Percentiles rank a stretch among this genome's conserved stretches.
These are phyloP conservation scores for Clarias platycephalus DNA, from an alignment of 2,797 vertebrate genomes.

Conservation along the genomic window DNA sequence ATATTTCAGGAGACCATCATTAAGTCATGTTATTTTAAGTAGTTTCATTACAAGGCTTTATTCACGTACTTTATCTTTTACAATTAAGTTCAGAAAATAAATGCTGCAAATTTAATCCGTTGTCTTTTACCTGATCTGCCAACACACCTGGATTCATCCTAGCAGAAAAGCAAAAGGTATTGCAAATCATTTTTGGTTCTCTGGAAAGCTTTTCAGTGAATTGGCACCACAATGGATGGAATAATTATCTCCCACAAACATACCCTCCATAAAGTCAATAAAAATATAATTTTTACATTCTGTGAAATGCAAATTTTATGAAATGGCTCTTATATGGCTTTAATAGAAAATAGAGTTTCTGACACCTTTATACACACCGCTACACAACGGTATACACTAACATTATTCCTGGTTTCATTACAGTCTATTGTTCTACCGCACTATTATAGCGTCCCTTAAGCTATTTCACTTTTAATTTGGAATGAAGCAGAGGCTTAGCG, in stretches of 20 bases:
- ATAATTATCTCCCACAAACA: not conserved
- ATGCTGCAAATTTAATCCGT: not conserved
- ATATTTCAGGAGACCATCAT: not conserved
- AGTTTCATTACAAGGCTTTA: not conserved
- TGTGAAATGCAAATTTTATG: not conserved
- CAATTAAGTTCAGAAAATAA: not conserved
- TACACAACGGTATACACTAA: not conserved
- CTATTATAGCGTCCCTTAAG: not conserved
- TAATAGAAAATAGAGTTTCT: not conserved
- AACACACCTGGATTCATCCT: not conserved
- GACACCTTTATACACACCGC: not conserved
- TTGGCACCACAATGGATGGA: not conserved
- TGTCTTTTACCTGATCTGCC: not conserved
- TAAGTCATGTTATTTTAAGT: not conserved
- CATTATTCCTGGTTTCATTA: not conserved
- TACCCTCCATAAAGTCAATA: not conserved
- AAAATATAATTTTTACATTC: not conserved
- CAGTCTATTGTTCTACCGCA: not conserved
- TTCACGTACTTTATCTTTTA: not conserved
- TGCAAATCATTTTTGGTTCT: not conserved
- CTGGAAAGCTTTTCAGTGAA: not conserved
- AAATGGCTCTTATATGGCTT: not conserved
- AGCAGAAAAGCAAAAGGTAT: too few relatives aligned
- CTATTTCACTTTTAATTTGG: constrained; percentile 2
- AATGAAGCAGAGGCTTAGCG: not conserved